Evolutionary conservation across 2,113 vertebrate genomes (phyloP), one percentile per base, ranked within the genome.

Genomic region (Pollachius pollachius): DNA sequence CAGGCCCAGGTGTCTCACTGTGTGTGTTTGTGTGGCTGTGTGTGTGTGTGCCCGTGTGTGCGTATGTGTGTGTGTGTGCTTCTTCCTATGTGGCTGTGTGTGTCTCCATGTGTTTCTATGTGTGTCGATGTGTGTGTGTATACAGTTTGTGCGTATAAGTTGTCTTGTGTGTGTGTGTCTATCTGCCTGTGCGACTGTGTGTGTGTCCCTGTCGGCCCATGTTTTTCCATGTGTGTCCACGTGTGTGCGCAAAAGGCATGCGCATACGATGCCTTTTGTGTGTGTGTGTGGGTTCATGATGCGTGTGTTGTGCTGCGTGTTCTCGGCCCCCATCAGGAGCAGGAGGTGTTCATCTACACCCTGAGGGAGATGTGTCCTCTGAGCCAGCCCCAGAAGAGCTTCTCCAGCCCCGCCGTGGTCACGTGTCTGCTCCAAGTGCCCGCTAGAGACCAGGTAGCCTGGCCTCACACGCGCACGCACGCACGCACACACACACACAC

Each of bases 291-390:
- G 27, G 27, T 27, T 27, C 4, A 27, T 27, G 2, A 27, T 73
- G 64, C 72, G n/a, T 1, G 37, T 11, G 37, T 41, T 11, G 37
- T 41, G 37, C 37, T 9, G 3, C 37, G 5, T 41, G 37, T 2
- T 11, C 37, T 41, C 9, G 37, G 37, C 6, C 37, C 37, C 6
- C 2, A 9, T 11, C 61, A 99, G 97, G 96, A 99, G 73, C 97
- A 98, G 81, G 95, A 98, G 76, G 93, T 99, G 73, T 95, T 95
- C 65, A 92, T 99, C 81, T 99, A 97, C 67, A 93, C 87, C 15
- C 91, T 99, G 77, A 96, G 97, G 87, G 97, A 97, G 83, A 98
- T 99, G 97, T 99, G 97, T 77, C 97, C 97, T 4, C 86, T 99
- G 17, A 96, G 90, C 68, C 80, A 85, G 3, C 96, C 96, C 0